Percentiles rank a stretch among this genome's conserved stretches.
Evolutionary conservation across 2,888 invertebrate genomes (phyloP).

Genomic region (Aleiodes testaceus): DNA sequence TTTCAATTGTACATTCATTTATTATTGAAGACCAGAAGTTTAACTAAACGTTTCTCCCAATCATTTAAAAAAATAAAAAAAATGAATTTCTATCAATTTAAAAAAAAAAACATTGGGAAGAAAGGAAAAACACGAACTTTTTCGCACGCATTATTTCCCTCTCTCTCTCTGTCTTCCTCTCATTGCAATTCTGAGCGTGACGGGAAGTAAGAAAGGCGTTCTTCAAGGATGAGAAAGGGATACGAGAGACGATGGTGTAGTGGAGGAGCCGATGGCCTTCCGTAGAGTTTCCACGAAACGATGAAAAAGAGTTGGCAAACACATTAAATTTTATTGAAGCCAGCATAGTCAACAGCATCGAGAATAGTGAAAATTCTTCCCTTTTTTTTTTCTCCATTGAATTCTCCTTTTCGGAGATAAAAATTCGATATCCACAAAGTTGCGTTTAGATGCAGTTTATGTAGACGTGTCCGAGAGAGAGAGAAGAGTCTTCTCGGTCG

Average conservation of each 20-base stretch:
- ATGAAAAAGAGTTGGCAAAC: slow-evolving; percentile 23
- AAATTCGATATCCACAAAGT: slow-evolving; percentile 18
- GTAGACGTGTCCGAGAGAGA: slow-evolving; percentile 31
- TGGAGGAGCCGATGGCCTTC: slow-evolving; percentile 29
- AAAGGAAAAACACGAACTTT: slow-evolving; percentile 36
- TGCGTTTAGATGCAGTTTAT: slow-evolving; percentile 27
- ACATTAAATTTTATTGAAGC: background rate
- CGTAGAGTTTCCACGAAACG: slow-evolving; percentile 43
- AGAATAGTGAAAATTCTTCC: slow-evolving; percentile 11
- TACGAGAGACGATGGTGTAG: slow-evolving; percentile 35
- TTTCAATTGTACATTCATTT: background rate
- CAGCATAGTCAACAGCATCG: background rate
- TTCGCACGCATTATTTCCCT: slow-evolving; percentile 40
- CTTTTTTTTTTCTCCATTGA: background rate
- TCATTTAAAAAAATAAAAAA: no score
- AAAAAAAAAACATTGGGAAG: background rate
- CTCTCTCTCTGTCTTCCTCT: slow-evolving; percentile 35
- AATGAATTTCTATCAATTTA: background rate
- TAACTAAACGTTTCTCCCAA: no score
- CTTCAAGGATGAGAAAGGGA: slow-evolving; percentile 54
- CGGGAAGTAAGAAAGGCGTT: slow-evolving; percentile 48
- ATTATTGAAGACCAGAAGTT: no score
- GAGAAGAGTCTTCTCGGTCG: background rate
- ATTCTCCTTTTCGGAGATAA: no score
- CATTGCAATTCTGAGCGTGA: slow-evolving; percentile 49